Conservation (phyloP, 2,888 invertebrate genomes). For the Zele albiditarsus region DNA sequence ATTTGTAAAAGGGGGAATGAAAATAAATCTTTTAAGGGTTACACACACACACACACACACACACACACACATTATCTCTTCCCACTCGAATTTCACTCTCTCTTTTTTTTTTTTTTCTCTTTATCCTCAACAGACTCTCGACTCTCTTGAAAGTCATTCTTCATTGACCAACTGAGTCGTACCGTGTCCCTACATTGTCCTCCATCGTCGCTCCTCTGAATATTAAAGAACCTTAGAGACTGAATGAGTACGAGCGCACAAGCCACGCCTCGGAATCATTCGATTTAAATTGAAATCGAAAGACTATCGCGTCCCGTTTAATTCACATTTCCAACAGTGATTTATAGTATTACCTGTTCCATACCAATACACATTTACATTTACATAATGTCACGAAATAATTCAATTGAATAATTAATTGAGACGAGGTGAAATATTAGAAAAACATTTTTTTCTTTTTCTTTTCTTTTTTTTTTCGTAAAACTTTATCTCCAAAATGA, state of each 20-base stretch:
- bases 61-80: neutral
- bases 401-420: conserved; percentile 3
- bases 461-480: neutral
- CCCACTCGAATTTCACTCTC: neutral
- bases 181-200: conserved; percentile 36
- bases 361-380: neutral
- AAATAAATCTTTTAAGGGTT: conserved; percentile 32
- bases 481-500: too few relatives aligned
- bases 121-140: conserved; percentile 14
- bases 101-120: neutral
- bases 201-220: conserved; percentile 39
- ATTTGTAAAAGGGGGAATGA: conserved; percentile 29
- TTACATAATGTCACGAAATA: neutral
- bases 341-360: conserved; percentile 25
- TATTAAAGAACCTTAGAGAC: conserved; percentile 44
- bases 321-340: conserved; percentile 27
- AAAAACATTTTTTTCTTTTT: neutral
- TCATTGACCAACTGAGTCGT: conserved; percentile 50
- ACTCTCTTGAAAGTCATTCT: conserved; percentile 50
- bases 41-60: too few relatives aligned
- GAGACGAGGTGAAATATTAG: neutral
- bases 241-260: conserved; percentile 22
- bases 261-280: conserved; percentile 55
- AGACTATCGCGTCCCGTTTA: conserved; percentile 37
- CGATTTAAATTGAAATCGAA: conserved; percentile 58